Base-by-base conservation (phyloP, 2,888 invertebrate species). In the Acrobasis suavella region DNA sequence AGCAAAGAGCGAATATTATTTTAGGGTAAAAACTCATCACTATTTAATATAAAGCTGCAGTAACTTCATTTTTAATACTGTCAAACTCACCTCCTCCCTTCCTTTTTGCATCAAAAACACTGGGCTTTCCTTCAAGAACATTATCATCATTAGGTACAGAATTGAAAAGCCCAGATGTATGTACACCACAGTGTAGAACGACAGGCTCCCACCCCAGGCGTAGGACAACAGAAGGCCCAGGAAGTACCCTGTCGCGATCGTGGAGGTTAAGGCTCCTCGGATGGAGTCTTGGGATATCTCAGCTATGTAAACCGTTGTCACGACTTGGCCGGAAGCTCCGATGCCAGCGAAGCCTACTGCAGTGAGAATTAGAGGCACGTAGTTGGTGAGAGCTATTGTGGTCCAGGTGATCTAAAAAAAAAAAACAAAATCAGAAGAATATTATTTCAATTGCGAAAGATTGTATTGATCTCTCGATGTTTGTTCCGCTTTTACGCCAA, bases 221-320 rank as follows among this genome's bases (percentile, higher is more conserved):
- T 83, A 85, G 0, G 90, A 86, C n/a, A 85, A 69, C 1, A 91
- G 72, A 1, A 91, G 70, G 2, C 91, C 91, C 0, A 85, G 9
- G 62, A 86, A 86, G 68, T 76, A 90, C 5, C 82, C 83, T 0
- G 80, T 78, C 3, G 86, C 83, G 0, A 83, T 80, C 10, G 80
- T 72, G 0, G 91, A 83, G 1, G 89, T 80, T 0, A 90, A 70
- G 0, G 82, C 85, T 0, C 91, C 91, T 62, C 91, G 75, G 42
- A 91, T 85, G 1, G 86, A 82, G 59, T 89, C 88, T 56, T 91
- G 85, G 5, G 49, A 62, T 60, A 91, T 86, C 68, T 91, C 91
- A 0, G 87, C 80, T 32, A 91, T 86, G 70, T 80, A 91, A 5
- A 91, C 83, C 1, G 85, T 74, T 0, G 89, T 81, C 0, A 87